phyloP scores from a whole-genome alignment of 1,140 invertebrate species.

The Atopsyche davidsoni region DNA sequence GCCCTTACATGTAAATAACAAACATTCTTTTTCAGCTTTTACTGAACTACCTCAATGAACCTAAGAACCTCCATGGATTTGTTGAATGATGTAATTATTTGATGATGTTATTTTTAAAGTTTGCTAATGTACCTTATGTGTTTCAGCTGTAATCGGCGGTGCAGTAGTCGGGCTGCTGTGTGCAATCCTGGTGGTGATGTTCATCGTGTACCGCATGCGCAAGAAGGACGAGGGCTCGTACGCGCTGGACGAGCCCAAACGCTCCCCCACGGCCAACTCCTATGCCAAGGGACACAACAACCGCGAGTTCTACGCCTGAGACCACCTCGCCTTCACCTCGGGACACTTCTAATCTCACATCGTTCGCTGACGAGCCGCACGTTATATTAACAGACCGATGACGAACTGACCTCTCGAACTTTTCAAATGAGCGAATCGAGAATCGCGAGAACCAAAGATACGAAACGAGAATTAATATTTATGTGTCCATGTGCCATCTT shows the following conservation, averaged over 20 bases:
- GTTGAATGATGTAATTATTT: too few species aligned
- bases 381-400: slow-evolving; percentile 21
- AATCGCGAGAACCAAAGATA: slow-evolving; percentile 31
- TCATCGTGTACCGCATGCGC: slow-evolving; percentile 98
- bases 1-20: too few species aligned
- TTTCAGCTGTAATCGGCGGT: slow-evolving; percentile 94
- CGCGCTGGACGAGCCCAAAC: slow-evolving; percentile 92
- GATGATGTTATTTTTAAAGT: too few species aligned
- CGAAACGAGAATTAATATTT: slow-evolving; percentile 25
- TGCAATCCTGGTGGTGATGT: slow-evolving; percentile 98
- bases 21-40: too few species aligned
- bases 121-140: neutral
- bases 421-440: slow-evolving; percentile 23
- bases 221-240: slow-evolving; percentile 99
- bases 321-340: slow-evolving; percentile 46
- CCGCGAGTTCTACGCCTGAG: slow-evolving; percentile 93
- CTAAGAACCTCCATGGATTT: too few species aligned
- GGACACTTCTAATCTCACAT: slow-evolving; percentile 35
- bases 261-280: slow-evolving; percentile 83
- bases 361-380: slow-evolving; percentile 25
- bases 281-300: slow-evolving; percentile 86
- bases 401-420: slow-evolving; percentile 26
- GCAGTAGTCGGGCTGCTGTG: slow-evolving; percentile 94
- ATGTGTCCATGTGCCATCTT: slow-evolving; percentile 30
- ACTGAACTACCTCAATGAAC: too few species aligned